Evolutionary conservation across 2,888 invertebrate species (phyloP), one percentile per base, ranked within the genome.

Genomic region (Chymomyza fuscimana): DNA sequence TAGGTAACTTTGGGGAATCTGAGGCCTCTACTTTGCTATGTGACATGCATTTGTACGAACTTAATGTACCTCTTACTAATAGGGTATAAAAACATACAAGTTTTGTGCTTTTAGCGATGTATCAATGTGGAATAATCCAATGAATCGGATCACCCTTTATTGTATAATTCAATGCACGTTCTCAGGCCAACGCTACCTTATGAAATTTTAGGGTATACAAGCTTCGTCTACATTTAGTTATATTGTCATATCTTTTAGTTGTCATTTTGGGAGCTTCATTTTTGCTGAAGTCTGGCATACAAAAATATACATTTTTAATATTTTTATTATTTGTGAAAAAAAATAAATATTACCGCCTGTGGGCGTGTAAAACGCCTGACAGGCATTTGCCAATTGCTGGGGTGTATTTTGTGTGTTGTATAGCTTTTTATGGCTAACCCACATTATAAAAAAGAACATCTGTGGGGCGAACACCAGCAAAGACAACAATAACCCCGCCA

Each of bases 351-450:
- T n/a, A n/a, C n/a, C n/a, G n/a, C n/a, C n/a, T n/a, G n/a, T n/a
- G 40, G 40, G 40, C 19, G 54, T 54, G 19, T 22, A 15, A 70
- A 51, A 69, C 61, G 70, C 36, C 61, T 65, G 68, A 63, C 74
- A 52, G 69, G 16, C 70, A 76, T 66, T 29, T 67, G 29, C 58
- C 59, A 60, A 59, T 58, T 5, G 19, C 4, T 54, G 16, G 54
- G 54, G 5, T 9, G 16, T 54, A 3, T 19, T 22, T 19, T 22
- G 22, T 54, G 7, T 19, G 50, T 66, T 50, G 46, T 64, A 32
- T 67, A 51, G 51, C 67, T 36, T 77, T 72, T 72, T 69, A 68
- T 65, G 66, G 60, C 58, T 19, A 54, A 32, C 32, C 32, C 5
- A 54, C 12, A 12, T 12, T 12, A 46, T 5, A n/a, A 54, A 19